Percentiles rank a stretch among this genome's conserved stretches.
Evolutionary conservation across 2,888 invertebrate species (phyloP).

Genomic region (Andrena praecox): DNA sequence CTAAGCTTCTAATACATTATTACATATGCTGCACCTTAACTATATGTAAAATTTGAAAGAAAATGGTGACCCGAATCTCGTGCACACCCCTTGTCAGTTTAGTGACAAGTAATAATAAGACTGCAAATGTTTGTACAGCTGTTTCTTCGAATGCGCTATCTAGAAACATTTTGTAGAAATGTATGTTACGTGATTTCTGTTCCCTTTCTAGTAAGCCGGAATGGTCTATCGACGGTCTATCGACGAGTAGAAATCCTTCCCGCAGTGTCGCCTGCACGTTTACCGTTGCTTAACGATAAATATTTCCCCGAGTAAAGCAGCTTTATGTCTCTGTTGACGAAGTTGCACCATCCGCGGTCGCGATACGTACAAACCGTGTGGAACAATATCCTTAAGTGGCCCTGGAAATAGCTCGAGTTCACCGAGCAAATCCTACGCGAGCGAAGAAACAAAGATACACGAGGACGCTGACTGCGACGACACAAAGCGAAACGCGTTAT

Average conservation of each 20-base stretch:
- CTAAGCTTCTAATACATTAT: too few species aligned
- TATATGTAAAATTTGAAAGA: too few species aligned
- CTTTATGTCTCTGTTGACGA: slow-evolving; percentile 21
- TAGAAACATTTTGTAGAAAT: slow-evolving; percentile 17
- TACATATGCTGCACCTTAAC: too few species aligned
- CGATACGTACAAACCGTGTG: slow-evolving; percentile 24
- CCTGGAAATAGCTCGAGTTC: slow-evolving; percentile 17
- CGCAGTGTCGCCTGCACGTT: slow-evolving; percentile 32
- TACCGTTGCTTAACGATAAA: slow-evolving; percentile 40
- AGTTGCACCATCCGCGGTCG: slow-evolving; percentile 21
- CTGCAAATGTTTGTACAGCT: background rate
- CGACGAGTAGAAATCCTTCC: slow-evolving; percentile 38
- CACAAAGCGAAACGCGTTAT: slow-evolving; percentile 28
- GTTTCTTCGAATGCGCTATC: background rate
- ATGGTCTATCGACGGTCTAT: background rate
- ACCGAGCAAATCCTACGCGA: background rate
- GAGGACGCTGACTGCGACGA: slow-evolving; percentile 2
- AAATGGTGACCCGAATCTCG: too few species aligned
- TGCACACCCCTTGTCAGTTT: too few species aligned
- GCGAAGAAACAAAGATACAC: slow-evolving; percentile 18
- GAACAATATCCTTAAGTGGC: slow-evolving; percentile 43
- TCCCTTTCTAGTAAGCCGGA: background rate
- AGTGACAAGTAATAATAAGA: too few species aligned
- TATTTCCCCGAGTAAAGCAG: slow-evolving; percentile 24
- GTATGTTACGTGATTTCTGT: slow-evolving; percentile 2